Evolutionary conservation across 2,113 vertebrate species (phyloP).

Genomic region (Pardalotus punctatus): DNA sequence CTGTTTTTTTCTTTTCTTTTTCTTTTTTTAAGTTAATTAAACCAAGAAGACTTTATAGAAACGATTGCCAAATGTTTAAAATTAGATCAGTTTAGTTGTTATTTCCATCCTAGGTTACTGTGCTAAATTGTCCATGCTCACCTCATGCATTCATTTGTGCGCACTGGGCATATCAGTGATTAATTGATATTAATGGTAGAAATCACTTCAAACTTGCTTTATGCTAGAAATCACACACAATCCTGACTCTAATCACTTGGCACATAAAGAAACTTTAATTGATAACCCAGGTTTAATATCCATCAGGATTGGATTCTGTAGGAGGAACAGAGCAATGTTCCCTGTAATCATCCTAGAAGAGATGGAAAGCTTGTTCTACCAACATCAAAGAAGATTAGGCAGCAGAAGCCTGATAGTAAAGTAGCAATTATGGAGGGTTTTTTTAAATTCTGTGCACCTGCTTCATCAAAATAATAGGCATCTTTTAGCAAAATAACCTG

Average conservation of each 20-base stretch:
- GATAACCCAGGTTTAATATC: constrained; percentile 61
- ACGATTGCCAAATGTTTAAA: neutral
- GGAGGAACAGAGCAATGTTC: constrained; percentile 45
- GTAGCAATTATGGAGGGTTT: constrained; percentile 46
- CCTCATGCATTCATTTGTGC: neutral
- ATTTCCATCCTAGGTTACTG: constrained; percentile 6
- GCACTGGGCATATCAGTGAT: constrained; percentile 23
- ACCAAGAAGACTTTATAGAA: neutral
- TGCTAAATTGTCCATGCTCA: constrained; percentile 16
- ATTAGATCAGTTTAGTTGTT: neutral
- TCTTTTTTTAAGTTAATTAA: neutral
- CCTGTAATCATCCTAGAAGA: constrained; percentile 44
- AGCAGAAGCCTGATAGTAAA: constrained; percentile 56
- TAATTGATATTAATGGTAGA: constrained; percentile 60
- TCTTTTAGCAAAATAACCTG: constrained; percentile 65
- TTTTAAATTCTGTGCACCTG: constrained; percentile 59
- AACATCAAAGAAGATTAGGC: constrained; percentile 60
- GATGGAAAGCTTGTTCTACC: constrained; percentile 51
- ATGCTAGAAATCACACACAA: constrained; percentile 49
- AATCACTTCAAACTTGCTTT: constrained; percentile 31
- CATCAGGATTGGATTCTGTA: constrained; percentile 33
- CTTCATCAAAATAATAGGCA: constrained; percentile 69
- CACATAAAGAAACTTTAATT: constrained; percentile 56
- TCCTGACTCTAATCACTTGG: constrained; percentile 1
- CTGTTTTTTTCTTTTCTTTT: too few species aligned